A percentile compares a stretch with the other conserved stretches of the same genome.
These are phyloP conservation scores for Microctonus hyperodae DNA, from an alignment of 2,888 invertebrate genomes.

Conservation along the genomic window DNA sequence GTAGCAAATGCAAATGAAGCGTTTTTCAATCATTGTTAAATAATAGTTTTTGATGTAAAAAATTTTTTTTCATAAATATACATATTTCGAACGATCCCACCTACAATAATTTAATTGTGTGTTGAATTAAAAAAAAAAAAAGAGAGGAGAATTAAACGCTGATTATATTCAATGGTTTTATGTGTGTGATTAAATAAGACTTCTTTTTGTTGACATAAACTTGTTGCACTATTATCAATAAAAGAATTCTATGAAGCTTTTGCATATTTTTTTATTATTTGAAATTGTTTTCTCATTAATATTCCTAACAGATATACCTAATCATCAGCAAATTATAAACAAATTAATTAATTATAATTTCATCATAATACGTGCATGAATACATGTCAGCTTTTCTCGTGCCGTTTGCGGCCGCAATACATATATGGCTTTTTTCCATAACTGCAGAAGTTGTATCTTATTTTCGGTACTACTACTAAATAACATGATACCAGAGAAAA, in stretches of 20 bases:
- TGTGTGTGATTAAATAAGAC: constrained; percentile 40
- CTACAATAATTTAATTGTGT: constrained; percentile 14
- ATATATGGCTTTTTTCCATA: no score
- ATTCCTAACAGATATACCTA: no score
- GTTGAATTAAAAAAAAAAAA: constrained; percentile 8
- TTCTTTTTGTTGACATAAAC: constrained; percentile 43
- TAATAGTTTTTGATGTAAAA: constrained; percentile 25
- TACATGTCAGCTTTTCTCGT: no score
- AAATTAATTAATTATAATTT: no score
- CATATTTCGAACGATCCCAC: constrained; percentile 17
- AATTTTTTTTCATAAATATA: constrained; percentile 18
- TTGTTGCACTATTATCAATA: constrained; percentile 45
- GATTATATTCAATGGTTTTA: constrained; percentile 33
- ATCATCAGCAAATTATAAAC: no score
- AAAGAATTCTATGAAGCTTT: constrained; percentile 37
- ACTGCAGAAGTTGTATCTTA: no score
- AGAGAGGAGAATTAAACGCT: not conserved
- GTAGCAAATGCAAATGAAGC: not conserved
- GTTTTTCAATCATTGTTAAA: constrained; percentile 20
- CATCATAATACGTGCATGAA: no score
- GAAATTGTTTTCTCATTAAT: not conserved
- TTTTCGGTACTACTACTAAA: no score
- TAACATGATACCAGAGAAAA: no score
- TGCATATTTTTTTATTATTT: not conserved
- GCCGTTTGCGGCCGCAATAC: no score